phyloP scores from a whole-genome alignment of 2,113 vertebrate species.

The Albula goreensis region DNA sequence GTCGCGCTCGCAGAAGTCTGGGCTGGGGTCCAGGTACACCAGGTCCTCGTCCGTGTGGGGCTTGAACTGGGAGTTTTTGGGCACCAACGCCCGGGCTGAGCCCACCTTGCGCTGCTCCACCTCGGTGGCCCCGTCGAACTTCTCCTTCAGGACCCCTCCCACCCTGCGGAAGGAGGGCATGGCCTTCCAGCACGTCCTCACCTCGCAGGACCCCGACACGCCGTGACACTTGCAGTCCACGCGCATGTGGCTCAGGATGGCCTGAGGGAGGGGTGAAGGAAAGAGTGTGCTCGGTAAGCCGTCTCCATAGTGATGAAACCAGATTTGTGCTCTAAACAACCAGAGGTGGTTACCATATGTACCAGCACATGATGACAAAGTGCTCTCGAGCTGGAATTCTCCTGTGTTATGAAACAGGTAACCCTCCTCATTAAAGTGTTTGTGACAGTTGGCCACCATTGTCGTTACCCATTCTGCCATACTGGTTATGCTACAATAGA shows the following conservation, averaged over 20 bases:
- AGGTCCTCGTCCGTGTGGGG: conserved; percentile 96
- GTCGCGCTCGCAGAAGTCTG: conserved; percentile 95
- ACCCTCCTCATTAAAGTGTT: too few species aligned
- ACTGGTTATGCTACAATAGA: too few species aligned
- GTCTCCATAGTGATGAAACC: neutral
- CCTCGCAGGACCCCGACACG: conserved; percentile 94
- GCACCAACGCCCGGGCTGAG: conserved; percentile 86
- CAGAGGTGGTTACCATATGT: too few species aligned
- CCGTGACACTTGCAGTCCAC: conserved; percentile 98
- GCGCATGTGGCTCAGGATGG: conserved; percentile 93
- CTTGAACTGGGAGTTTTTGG: conserved; percentile 97
- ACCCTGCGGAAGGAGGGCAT: conserved; percentile 97
- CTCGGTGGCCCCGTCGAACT: conserved; percentile 94
- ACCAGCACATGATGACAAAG: too few species aligned
- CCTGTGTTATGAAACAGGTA: too few species aligned
- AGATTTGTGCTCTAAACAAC: too few species aligned
- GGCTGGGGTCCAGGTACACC: conserved; percentile 95
- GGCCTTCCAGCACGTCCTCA: conserved; percentile 97
- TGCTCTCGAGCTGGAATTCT: too few species aligned
- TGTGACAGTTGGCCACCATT: too few species aligned
- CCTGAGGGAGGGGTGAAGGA: conserved; percentile 64
- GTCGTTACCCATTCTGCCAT: too few species aligned
- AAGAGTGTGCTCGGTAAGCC: neutral
- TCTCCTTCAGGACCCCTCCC: conserved; percentile 94
- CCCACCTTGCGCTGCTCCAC: conserved; percentile 91